These are phyloP conservation scores for Bombus pascuorum DNA, from an alignment of 1,140 invertebrate genomes.

Conservation along the genomic window DNA sequence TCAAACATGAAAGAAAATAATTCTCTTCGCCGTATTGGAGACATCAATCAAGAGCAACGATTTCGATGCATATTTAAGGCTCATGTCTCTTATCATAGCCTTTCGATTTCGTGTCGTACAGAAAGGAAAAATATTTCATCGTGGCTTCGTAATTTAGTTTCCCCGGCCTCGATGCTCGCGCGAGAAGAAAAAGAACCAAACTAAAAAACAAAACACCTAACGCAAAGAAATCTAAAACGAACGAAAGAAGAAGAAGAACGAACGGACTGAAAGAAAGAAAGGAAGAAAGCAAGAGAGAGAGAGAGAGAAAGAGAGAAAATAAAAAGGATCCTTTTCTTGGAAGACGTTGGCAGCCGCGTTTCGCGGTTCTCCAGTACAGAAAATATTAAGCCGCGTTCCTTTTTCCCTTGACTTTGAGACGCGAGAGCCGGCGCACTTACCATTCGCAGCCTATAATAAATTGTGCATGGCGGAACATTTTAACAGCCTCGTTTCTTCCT, in stretches of 20 bases:
- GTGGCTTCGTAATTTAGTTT: slow-evolving; percentile 38
- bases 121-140: slow-evolving; percentile 53
- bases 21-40: too few relatives aligned
- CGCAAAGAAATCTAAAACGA: background rate
- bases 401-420: slow-evolving; percentile 72
- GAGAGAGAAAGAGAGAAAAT: background rate
- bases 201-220: background rate
- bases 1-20: too few relatives aligned
- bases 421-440: slow-evolving; percentile 68
- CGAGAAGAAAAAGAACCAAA: background rate
- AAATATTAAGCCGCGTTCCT: slow-evolving; percentile 73
- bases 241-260: background rate
- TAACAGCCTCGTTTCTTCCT: slow-evolving; percentile 74
- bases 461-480: slow-evolving; percentile 79
- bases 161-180: background rate
- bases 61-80: slow-evolving; percentile 23
- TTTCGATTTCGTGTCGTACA: slow-evolving; percentile 20
- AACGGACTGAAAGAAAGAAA: background rate
- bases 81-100: slow-evolving; percentile 8
- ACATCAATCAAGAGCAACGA: background rate
- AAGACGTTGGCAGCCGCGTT: slow-evolving; percentile 40
- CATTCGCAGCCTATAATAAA: slow-evolving; percentile 76
- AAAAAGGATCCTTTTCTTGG: slow-evolving; percentile 37
- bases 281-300: background rate
- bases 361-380: slow-evolving; percentile 49